Conservation (phyloP, 2,888 invertebrate genomes). For the Calliopum simillimum region DNA sequence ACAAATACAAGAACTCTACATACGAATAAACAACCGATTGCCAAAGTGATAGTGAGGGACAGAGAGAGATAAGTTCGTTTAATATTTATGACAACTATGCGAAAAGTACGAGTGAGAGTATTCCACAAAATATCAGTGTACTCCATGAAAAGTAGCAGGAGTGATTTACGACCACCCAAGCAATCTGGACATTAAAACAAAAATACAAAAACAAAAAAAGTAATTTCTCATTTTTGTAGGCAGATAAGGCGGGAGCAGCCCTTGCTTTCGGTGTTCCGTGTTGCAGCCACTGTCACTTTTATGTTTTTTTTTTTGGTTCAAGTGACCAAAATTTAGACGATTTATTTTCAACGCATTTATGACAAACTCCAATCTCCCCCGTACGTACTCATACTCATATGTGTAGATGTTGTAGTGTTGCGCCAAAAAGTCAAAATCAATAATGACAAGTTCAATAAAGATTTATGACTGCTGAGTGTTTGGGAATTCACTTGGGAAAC, state of each 20-base stretch:
- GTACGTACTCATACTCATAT: neutral
- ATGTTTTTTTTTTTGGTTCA: constrained; percentile 15
- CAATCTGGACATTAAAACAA: constrained; percentile 52
- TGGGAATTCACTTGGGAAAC: constrained; percentile 25
- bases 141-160: constrained; percentile 46
- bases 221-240: constrained; percentile 62
- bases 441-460: constrained; percentile 66
- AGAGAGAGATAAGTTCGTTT: constrained; percentile 64
- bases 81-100: constrained; percentile 67
- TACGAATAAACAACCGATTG: neutral
- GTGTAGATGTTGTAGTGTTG: neutral
- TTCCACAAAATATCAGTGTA: constrained; percentile 2
- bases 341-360: constrained; percentile 40
- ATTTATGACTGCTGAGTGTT: constrained; percentile 60
- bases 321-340: constrained; percentile 39
- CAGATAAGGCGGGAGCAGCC: constrained; percentile 36
- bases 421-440: constrained; percentile 60
- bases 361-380: constrained; percentile 25
- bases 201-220: constrained; percentile 48
- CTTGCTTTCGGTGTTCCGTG: constrained; percentile 19
- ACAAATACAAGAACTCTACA: constrained; percentile 28
- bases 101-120: constrained; percentile 30
- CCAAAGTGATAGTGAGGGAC: neutral
- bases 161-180: constrained; percentile 62
- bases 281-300: constrained; percentile 21